A percentile compares a stretch with the other conserved stretches of the same genome.
Conservation (phyloP, 1,140 invertebrate species). For the Lutraria rhynchaena region DNA sequence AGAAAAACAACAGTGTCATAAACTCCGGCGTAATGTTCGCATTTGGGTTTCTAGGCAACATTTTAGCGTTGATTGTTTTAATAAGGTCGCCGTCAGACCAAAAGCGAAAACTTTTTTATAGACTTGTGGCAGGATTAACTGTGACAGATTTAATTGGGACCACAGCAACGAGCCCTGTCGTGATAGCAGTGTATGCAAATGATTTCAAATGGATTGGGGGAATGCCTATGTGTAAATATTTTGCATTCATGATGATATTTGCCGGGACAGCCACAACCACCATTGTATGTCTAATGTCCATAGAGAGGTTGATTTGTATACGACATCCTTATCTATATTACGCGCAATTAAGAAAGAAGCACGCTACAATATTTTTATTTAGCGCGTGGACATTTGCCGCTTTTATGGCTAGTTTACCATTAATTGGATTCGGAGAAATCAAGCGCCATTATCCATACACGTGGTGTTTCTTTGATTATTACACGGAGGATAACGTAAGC, state of each 20-base stretch:
- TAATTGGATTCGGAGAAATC: constrained; percentile 80
- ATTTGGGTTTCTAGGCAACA: constrained; percentile 73
- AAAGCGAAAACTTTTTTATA: constrained; percentile 74
- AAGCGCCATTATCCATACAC: constrained; percentile 79
- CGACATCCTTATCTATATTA: constrained; percentile 81
- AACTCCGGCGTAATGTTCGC: constrained; percentile 73
- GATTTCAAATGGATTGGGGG: constrained; percentile 71
- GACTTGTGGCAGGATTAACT: constrained; percentile 74
- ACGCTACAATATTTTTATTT: constrained; percentile 74
- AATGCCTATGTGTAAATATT: constrained; percentile 77
- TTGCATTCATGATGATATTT: constrained; percentile 81
- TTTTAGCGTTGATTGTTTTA: constrained; percentile 73
- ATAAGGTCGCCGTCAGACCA: constrained; percentile 65
- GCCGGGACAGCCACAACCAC: constrained; percentile 80
- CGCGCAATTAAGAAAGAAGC: constrained; percentile 75
- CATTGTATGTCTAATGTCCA: constrained; percentile 81
- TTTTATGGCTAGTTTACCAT: constrained; percentile 79
- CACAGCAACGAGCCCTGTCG: constrained; percentile 72
- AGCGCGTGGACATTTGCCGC: constrained; percentile 76
- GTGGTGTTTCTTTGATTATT: constrained; percentile 83
- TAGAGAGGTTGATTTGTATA: constrained; percentile 81
- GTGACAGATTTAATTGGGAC: constrained; percentile 76
- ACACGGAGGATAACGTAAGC: constrained; percentile 66
- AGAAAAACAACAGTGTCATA: constrained; percentile 68
- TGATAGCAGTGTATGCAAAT: constrained; percentile 74